Evolutionary conservation across 2,888 invertebrate genomes (phyloP).

Genomic region (Zelleria hepariella): DNA sequence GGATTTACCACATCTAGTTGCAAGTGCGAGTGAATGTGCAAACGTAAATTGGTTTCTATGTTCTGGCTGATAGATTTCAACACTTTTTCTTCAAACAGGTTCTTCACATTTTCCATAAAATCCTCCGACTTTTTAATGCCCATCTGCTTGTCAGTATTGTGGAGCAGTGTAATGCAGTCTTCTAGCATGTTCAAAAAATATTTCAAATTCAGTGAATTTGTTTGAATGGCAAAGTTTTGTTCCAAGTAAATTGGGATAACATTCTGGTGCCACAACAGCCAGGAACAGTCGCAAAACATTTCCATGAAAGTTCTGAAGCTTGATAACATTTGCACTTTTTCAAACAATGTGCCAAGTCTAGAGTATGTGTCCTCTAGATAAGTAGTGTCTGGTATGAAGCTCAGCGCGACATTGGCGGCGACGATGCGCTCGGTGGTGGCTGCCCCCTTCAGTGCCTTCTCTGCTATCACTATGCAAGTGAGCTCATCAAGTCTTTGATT

Average conservation of each 20-base stretch:
- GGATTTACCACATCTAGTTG: constrained; percentile 82
- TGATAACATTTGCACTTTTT: constrained; percentile 76
- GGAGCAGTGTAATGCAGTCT: constrained; percentile 48
- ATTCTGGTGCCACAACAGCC: constrained; percentile 86
- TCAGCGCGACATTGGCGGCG: constrained; percentile 77
- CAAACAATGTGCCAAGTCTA: constrained; percentile 73
- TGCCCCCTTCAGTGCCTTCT: constrained; percentile 76
- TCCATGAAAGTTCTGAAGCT: constrained; percentile 72
- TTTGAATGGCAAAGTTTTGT: constrained; percentile 77
- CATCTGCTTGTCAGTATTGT: constrained; percentile 44
- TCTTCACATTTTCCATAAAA: constrained; percentile 43
- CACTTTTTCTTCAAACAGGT: constrained; percentile 69
- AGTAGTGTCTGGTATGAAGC: constrained; percentile 75
- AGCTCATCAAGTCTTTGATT: constrained; percentile 78
- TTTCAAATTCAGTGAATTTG: constrained; percentile 75
- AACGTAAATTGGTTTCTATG: constrained; percentile 92
- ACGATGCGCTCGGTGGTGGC: constrained; percentile 75
- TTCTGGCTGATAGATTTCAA: constrained; percentile 83
- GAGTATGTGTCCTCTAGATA: constrained; percentile 75
- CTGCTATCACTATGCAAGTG: constrained; percentile 82
- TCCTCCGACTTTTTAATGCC: constrained; percentile 34
- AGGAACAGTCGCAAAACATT: constrained; percentile 79
- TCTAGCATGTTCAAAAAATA: constrained; percentile 59
- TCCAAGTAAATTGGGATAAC: constrained; percentile 83
- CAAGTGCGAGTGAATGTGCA: constrained; percentile 93